Conservation (phyloP, 2,888 invertebrate species). For the Platyscelio sp. region DNA sequence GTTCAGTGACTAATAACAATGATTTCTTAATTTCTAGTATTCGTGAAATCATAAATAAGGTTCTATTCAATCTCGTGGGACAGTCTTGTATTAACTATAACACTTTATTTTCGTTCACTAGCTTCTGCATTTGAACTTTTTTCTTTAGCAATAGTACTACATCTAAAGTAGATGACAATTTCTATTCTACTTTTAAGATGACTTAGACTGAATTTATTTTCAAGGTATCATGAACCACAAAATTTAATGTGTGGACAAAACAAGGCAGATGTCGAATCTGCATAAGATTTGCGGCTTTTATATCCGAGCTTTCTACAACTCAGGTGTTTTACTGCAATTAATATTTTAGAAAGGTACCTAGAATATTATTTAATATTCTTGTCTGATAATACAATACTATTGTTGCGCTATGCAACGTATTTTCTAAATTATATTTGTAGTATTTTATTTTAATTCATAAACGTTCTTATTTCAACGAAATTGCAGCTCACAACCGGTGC, state of each 20-base stretch:
- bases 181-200: neutral
- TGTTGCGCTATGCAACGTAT: no score
- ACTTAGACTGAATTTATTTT: neutral
- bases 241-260: constrained; percentile 4
- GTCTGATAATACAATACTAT: neutral
- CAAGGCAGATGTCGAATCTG: constrained; percentile 5
- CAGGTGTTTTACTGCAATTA: no score
- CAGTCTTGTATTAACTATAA: constrained; percentile 2
- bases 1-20: no score
- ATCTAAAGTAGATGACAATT: constrained; percentile 25
- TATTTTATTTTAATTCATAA: no score
- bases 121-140: neutral
- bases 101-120: neutral
- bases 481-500: no score
- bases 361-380: no score
- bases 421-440: no score
- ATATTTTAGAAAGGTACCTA: neutral
- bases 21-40: no score
- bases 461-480: no score
- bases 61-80: constrained; percentile 21
- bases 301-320: no score
- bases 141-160: constrained; percentile 5
- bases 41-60: no score
- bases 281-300: neutral
- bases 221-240: neutral